A percentile compares a stretch with the other conserved stretches of the same genome.
Evolutionary conservation across 2,888 invertebrate genomes (phyloP).

Genomic region (Erynnis tages): DNA sequence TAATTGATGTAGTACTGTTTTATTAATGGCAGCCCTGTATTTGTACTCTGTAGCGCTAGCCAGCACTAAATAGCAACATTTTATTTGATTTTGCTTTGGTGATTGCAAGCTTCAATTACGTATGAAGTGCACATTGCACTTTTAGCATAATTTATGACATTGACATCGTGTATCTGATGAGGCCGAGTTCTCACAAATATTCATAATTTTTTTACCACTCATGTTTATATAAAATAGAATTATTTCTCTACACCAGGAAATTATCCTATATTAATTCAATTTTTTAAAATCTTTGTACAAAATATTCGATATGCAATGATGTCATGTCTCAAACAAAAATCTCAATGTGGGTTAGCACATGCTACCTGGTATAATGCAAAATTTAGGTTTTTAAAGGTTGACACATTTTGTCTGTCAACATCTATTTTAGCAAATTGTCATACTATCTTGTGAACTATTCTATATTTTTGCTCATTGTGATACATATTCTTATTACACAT

Average conservation of each 20-base stretch:
- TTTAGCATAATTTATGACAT: background rate
- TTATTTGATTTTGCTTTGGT: background rate
- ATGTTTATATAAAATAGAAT: too few species aligned
- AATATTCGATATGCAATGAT: background rate
- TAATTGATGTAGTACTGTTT: too few species aligned
- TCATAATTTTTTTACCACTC: background rate
- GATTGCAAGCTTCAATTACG: background rate
- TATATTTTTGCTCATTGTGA: slow-evolving; percentile 10
- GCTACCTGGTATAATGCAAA: background rate
- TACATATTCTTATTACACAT: background rate
- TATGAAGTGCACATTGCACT: background rate
- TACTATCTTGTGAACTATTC: background rate
- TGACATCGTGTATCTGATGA: background rate
- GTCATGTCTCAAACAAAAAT: slow-evolving; percentile 15
- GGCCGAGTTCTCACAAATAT: background rate
- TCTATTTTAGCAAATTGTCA: background rate
- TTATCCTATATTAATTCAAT: background rate
- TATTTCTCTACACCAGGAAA: too few species aligned
- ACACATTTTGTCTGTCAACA: background rate
- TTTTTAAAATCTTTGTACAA: background rate
- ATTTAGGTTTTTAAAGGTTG: background rate
- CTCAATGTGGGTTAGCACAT: background rate
- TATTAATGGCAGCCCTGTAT: background rate
- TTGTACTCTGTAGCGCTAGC: background rate
- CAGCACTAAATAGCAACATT: too few species aligned